Conservation (phyloP, 2,113 vertebrate species). For the Ranitomeya variabilis region DNA sequence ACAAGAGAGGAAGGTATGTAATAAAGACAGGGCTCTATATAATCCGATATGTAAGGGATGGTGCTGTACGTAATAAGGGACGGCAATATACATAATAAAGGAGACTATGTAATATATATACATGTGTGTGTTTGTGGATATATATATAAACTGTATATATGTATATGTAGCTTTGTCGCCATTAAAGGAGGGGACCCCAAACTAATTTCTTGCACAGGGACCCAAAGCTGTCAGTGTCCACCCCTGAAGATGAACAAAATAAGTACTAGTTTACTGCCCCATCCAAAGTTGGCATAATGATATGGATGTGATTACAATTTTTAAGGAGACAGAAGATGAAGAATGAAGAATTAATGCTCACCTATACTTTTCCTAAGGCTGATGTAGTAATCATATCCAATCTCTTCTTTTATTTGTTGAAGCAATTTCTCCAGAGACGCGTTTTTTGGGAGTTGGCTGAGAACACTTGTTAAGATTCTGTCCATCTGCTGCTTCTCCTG, state of each 20-base stretch:
- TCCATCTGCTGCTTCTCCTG: constrained; percentile 72
- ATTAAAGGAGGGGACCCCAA: too few species aligned
- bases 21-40: too few species aligned
- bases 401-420: constrained; percentile 72
- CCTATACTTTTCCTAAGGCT: constrained; percentile 83
- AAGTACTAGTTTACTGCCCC: not conserved
- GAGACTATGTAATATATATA: too few species aligned
- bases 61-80: too few species aligned
- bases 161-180: too few species aligned
- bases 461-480: constrained; percentile 73
- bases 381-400: constrained; percentile 72
- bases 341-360: constrained; percentile 64
- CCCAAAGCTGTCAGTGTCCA: too few species aligned
- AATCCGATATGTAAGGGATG: too few species aligned
- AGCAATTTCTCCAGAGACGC: constrained; percentile 64
- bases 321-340: not conserved
- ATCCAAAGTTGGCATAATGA: not conserved
- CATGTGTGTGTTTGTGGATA: too few species aligned
- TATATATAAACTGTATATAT: too few species aligned
- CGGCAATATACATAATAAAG: too few species aligned
- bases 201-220: too few species aligned
- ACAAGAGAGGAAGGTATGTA: too few species aligned
- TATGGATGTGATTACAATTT: not conserved
- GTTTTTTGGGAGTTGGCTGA: constrained; percentile 63
- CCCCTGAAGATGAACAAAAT: not conserved